A percentile compares a stretch with the other conserved stretches of the same genome.
Conservation (phyloP, 2,113 vertebrate species). For the Grammomys surdaster region DNA sequence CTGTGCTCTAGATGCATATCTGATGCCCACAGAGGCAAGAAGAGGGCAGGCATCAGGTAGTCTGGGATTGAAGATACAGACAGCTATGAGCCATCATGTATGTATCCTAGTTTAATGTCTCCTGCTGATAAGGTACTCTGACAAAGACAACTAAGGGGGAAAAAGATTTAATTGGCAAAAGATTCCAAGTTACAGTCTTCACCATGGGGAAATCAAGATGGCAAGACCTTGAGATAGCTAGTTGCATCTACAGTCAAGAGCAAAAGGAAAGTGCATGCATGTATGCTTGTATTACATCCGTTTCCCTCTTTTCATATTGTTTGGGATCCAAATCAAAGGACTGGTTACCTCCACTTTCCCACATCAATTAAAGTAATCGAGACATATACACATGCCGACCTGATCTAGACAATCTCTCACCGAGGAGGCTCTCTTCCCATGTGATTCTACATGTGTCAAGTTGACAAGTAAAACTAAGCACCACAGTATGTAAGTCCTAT, state of each 20-base stretch:
- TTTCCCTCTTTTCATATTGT: background rate
- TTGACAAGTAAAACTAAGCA: background rate
- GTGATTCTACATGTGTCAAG: background rate
- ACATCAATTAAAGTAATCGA: background rate
- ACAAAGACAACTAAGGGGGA: background rate
- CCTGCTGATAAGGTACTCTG: background rate
- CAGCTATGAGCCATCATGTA: background rate
- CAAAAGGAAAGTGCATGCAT: background rate
- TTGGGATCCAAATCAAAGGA: background rate
- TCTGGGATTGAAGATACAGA: background rate
- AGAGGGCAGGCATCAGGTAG: background rate
- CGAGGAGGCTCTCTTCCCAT: background rate
- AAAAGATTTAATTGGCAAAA: background rate
- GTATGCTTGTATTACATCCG: too few species aligned
- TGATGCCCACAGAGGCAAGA: background rate
- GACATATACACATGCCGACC: background rate
- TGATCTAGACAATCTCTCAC: background rate
- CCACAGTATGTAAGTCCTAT: background rate
- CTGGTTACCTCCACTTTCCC: background rate
- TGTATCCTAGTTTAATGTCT: background rate
- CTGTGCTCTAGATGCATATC: background rate
- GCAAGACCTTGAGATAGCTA: too few species aligned
- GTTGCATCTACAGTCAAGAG: background rate
- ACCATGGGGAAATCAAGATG: background rate
- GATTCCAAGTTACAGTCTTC: background rate